Evolutionary conservation across 2,113 vertebrate genomes (phyloP).

Genomic region (Dendropsophus ebraccatus): DNA sequence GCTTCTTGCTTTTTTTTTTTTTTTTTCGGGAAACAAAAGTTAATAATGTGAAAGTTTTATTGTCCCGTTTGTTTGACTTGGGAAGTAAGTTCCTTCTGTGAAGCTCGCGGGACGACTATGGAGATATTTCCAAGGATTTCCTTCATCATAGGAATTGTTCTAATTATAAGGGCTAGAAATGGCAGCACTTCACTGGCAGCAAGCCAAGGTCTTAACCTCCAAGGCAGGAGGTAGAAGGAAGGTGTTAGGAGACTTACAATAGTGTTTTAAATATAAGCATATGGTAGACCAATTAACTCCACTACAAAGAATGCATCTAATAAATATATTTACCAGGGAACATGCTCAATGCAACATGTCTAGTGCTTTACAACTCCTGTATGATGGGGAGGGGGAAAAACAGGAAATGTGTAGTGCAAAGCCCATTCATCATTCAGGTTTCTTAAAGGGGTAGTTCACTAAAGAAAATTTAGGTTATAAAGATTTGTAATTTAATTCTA

Average conservation of each 20-base stretch:
- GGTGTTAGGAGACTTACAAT: conserved; percentile 72
- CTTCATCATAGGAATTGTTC: conserved; percentile 77
- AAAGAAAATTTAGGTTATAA: no score
- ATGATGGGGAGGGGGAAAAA: conserved; percentile 21
- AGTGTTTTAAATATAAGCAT: conserved; percentile 78
- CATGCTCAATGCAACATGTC: conserved; percentile 75
- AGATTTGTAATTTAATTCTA: background rate
- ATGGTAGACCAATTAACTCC: conserved; percentile 80
- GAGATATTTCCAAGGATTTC: conserved; percentile 83
- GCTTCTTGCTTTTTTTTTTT: conserved; percentile 72
- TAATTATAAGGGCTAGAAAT: conserved; percentile 74
- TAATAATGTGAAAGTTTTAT: conserved; percentile 92
- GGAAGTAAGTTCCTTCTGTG: conserved; percentile 77
- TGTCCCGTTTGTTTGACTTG: conserved; percentile 76
- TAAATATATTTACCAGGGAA: conserved; percentile 83
- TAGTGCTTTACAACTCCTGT: conserved; percentile 69
- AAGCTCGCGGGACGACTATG: conserved; percentile 72
- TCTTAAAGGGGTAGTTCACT: no score
- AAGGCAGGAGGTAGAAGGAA: conserved; percentile 74
- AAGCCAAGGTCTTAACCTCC: conserved; percentile 73
- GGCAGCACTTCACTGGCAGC: conserved; percentile 69
- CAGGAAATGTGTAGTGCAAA: background rate
- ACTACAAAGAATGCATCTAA: conserved; percentile 81
- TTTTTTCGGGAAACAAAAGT: conserved; percentile 80
- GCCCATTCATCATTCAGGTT: background rate